A percentile compares a stretch with the other conserved stretches of the same genome.
phyloP scores from a whole-genome alignment of 2,113 vertebrate species.

The Serinus canaria region DNA sequence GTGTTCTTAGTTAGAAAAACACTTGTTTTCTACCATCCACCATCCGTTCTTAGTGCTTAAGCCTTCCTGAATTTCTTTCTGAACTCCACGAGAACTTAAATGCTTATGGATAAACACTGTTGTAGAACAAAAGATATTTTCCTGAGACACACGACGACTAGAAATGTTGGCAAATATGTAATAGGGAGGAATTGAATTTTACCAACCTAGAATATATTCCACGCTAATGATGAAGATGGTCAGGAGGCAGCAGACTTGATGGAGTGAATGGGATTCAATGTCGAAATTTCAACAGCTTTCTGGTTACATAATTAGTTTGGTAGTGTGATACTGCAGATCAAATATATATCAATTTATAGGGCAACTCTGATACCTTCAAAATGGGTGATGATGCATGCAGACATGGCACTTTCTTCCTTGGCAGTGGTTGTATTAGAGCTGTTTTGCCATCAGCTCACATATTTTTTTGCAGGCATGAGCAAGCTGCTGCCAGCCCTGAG shows the following conservation, averaged over 20 bases:
- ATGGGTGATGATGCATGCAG: not conserved
- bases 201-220: not conserved
- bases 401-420: not conserved
- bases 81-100: not conserved
- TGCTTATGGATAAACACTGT: not conserved
- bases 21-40: not conserved
- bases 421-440: not conserved
- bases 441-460: not conserved
- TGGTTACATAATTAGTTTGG: not conserved
- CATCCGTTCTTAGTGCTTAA: not conserved
- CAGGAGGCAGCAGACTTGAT: not conserved
- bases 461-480: not conserved
- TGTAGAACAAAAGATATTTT: not conserved
- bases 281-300: not conserved
- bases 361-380: not conserved
- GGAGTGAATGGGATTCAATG: not conserved
- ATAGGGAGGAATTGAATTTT: not conserved
- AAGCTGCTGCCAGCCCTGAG: not conserved
- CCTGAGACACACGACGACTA: rapidly evolving
- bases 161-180: not conserved
- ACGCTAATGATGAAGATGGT: not conserved
- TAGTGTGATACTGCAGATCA: not conserved
- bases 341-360: not conserved
- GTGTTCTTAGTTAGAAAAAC: not conserved
- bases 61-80: not conserved